Evolutionary conservation across 2,113 vertebrate genomes (phyloP).

Genomic region (Pipra filicauda): DNA sequence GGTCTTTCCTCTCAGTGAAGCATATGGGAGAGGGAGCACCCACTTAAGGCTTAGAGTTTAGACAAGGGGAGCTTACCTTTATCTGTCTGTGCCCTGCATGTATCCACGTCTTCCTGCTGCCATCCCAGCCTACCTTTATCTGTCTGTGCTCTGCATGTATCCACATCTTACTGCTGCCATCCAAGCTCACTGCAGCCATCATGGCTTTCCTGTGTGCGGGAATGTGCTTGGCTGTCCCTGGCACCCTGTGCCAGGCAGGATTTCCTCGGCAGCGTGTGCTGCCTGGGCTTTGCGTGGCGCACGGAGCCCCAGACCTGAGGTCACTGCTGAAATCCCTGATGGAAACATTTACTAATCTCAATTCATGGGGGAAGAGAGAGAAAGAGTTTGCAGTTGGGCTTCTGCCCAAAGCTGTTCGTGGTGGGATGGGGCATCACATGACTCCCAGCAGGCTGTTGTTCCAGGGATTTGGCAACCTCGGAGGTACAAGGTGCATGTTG

Average conservation of each 20-base stretch:
- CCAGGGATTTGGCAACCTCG: slow-evolving; percentile 4
- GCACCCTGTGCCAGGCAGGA: fast-evolving
- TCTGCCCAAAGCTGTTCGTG: neutral
- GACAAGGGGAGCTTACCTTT: neutral
- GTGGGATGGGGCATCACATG: neutral
- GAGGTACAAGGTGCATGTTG: neutral
- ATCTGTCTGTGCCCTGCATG: fast-evolving
- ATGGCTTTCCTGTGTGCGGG: neutral
- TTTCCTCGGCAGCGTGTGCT: neutral
- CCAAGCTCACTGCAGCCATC: fast-evolving
- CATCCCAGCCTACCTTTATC: neutral
- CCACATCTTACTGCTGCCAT: neutral
- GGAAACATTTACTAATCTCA: neutral
- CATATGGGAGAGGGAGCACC: neutral
- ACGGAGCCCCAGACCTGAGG: neutral
- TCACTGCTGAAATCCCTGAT: neutral
- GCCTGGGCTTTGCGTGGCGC: neutral
- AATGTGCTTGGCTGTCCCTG: neutral
- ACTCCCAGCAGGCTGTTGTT: neutral
- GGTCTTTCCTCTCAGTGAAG: neutral
- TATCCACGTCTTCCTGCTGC: neutral
- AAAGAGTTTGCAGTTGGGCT: neutral
- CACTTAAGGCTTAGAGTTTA: neutral
- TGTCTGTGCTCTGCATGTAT: fast-evolving
- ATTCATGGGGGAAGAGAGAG: neutral